phyloP scores from a whole-genome alignment of 2,797 vertebrate genomes.

The Sebastes cheni region DNA sequence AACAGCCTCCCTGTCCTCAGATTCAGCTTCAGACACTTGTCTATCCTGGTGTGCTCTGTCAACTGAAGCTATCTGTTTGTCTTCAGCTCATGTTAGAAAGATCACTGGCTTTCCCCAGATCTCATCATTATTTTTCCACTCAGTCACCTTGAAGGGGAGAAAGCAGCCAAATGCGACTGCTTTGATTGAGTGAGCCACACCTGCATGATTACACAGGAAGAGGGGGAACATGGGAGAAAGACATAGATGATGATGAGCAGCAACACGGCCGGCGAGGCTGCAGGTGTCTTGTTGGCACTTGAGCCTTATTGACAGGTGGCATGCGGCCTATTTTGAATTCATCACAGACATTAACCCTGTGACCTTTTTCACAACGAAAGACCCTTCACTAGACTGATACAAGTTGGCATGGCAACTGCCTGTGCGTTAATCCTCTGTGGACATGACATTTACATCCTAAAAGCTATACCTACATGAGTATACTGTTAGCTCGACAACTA shows the following conservation, averaged over 20 bases:
- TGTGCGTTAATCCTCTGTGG: not conserved
- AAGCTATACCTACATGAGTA: not conserved
- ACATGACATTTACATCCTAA: not conserved
- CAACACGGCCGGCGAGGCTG: slow-evolving; percentile 22
- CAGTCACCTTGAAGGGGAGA: slow-evolving; percentile 70
- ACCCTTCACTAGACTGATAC: slow-evolving; percentile 11
- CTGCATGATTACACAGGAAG: slow-evolving; percentile 70
- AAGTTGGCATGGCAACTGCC: slow-evolving; percentile 53
- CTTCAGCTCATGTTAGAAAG: slow-evolving; percentile 26
- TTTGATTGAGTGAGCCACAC: slow-evolving; percentile 63
- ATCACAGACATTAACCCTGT: slow-evolving; percentile 43
- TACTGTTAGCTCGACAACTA: not conserved
- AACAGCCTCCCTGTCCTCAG: not conserved
- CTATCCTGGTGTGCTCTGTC: slow-evolving; percentile 25
- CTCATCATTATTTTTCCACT: slow-evolving; percentile 82
- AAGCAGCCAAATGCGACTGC: slow-evolving; percentile 63
- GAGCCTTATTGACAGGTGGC: slow-evolving; percentile 45
- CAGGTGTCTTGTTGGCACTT: slow-evolving; percentile 67
- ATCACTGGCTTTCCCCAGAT: slow-evolving; percentile 33
- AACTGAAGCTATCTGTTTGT: slow-evolving; percentile 11
- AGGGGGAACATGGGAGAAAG: slow-evolving; percentile 36
- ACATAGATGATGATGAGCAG: slow-evolving; percentile 47
- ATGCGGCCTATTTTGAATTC: slow-evolving; percentile 31
- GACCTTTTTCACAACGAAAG: slow-evolving; percentile 27
- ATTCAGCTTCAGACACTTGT: slow-evolving; percentile 28